A percentile compares a stretch with the other conserved stretches of the same genome.
These are phyloP conservation scores for Apocrypta bakeri DNA, from an alignment of 1,140 invertebrate genomes.

Conservation along the genomic window DNA sequence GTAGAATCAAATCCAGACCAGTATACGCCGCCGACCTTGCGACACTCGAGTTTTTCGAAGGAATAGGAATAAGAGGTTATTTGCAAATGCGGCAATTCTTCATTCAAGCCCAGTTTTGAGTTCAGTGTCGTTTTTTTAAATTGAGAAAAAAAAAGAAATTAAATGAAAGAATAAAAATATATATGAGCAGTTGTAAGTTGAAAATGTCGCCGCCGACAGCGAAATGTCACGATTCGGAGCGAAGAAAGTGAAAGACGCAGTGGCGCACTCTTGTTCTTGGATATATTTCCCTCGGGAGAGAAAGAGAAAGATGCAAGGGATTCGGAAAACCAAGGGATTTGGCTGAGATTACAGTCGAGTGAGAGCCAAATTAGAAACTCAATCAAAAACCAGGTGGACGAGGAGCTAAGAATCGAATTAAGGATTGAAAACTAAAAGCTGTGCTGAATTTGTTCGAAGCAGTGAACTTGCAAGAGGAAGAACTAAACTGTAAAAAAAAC, in stretches of 20 bases:
- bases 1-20: neutral
- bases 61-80: constrained; percentile 31
- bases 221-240: neutral
- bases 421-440: constrained; percentile 15
- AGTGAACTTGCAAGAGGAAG: neutral
- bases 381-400: neutral
- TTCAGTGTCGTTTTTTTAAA: constrained; percentile 46
- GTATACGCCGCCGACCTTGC: neutral
- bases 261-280: neutral
- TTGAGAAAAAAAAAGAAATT: neutral
- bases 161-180: constrained; percentile 4
- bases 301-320: neutral
- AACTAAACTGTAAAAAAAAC: constrained; percentile 10
- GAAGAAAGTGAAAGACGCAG: neutral
- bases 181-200: constrained; percentile 1
- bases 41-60: constrained; percentile 15
- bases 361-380: neutral
- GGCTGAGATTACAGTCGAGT: neutral
- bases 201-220: neutral
- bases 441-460: constrained; percentile 24
- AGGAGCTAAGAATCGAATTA: neutral
- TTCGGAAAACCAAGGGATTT: neutral
- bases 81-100: constrained; percentile 51
- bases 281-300: neutral
- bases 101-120: constrained; percentile 57